These are phyloP conservation scores for Actinernus sp. DNA, from an alignment of 92 coral and sea anemone genomes.

Conservation along the genomic window DNA sequence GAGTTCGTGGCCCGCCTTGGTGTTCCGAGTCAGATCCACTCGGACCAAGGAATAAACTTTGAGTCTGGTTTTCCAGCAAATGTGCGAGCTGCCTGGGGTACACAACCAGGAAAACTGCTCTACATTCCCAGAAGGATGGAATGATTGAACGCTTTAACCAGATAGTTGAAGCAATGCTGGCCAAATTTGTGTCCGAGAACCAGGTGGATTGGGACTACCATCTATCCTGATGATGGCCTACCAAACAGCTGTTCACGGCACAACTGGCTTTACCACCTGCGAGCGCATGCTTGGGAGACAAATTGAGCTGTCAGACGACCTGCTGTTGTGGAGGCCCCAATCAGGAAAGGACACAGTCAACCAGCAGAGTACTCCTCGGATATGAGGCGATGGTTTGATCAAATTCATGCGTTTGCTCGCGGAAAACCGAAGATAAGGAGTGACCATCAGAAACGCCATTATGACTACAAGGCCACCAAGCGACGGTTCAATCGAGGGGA, in stretches of 20 bases:
- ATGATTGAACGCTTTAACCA: conserved; percentile 41
- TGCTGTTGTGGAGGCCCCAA: too few relatives aligned
- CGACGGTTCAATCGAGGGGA: conserved; percentile 14
- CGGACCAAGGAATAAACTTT: conserved; percentile 40
- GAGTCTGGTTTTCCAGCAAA: conserved; percentile 31
- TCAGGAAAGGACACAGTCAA: too few relatives aligned
- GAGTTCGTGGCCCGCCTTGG: conserved; percentile 41
- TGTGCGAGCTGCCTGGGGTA: conserved; percentile 36
- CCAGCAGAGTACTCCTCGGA: conserved; percentile 3
- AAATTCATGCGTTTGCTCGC: conserved; percentile 12
- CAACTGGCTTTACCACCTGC: too few relatives aligned
- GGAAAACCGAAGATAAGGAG: background rate
- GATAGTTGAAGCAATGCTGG: conserved; percentile 14
- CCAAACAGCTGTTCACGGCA: too few relatives aligned
- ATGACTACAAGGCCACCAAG: background rate
- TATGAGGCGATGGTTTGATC: conserved; percentile 9
- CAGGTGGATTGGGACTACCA: conserved; percentile 36
- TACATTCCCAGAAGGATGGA: conserved; percentile 23
- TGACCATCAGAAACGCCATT: background rate
- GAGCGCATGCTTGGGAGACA: too few relatives aligned
- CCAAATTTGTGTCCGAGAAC: conserved; percentile 15
- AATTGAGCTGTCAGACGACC: too few relatives aligned
- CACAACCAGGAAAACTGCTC: conserved; percentile 45
- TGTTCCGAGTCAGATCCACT: conserved; percentile 25
- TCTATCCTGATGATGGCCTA: too few relatives aligned